Evolutionary conservation across 2,113 vertebrate genomes (phyloP), one percentile per base, ranked within the genome.

Genomic region (Cyanoderma ruficeps): DNA sequence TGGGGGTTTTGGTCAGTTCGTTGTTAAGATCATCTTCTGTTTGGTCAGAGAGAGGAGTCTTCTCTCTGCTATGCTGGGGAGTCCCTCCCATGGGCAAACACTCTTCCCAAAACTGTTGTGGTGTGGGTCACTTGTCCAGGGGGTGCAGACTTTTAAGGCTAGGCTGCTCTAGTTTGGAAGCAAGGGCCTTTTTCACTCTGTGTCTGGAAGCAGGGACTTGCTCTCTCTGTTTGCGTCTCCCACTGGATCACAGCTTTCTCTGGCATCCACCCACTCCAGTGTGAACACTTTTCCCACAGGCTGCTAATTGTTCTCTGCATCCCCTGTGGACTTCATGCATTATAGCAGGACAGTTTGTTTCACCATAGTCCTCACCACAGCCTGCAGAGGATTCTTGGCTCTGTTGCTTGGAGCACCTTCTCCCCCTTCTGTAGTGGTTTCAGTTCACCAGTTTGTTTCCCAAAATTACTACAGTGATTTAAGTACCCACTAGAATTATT

Each of bases 101-200:
- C 31, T 35, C 71, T 46, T 46, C 18, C 53, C 41, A 46, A 35
- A 74, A 44, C 13, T 57, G 39, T 3, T n/a, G 31, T 44, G 41
- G 24, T 1, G 1, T 35, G 53, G 31, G 24, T 44, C 53, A 35
- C 23, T 44, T 1, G 1, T 57, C 31, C 18, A 16, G 4, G 6
- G 31, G 18, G 10, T 59, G 56, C 53, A n/a, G 39, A 11, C 23
- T 15, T 27, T 10, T 7, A 27, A 56, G 9, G 16, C 23, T 6
- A 42, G 19, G 16, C 39, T 55, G 30, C 12, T 41, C 28, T 24
- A 10, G 69, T 42, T 55, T 24, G 49, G 49, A 71, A 41, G 28
- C 4, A 53, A 31, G 49, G 33, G 21, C 33, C 19, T 13, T 57
- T 57, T 6, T 57, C 13, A 15, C 55, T n/a, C 6, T n/a, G 33